These are phyloP conservation scores for Acronicta aceris DNA, from an alignment of 2,888 invertebrate species.

Conservation along the genomic window DNA sequence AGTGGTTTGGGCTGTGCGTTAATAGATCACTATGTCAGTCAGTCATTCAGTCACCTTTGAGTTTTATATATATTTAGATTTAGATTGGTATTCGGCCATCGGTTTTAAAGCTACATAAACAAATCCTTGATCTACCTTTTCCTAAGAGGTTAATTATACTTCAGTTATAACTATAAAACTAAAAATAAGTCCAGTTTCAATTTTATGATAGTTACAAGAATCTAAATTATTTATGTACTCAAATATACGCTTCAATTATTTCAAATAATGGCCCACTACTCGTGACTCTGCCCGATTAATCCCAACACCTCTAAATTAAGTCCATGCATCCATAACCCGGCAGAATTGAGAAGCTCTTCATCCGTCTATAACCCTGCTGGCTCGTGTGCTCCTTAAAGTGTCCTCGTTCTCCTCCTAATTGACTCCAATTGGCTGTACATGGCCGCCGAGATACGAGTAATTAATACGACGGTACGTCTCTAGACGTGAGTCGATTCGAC, in stretches of 20 bases:
- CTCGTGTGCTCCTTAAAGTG: slow-evolving; percentile 36
- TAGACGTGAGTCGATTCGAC: slow-evolving; percentile 22
- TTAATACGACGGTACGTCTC: slow-evolving; percentile 63
- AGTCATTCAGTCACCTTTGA: no score
- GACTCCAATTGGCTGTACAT: slow-evolving; percentile 72
- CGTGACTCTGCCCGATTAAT: slow-evolving; percentile 42
- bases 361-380: slow-evolving; percentile 24
- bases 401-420: slow-evolving; percentile 65
- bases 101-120: no score
- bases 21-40: no score
- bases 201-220: not conserved
- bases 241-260: slow-evolving; percentile 9
- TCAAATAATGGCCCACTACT: slow-evolving; percentile 26
- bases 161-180: no score
- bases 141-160: no score
- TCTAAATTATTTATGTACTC: not conserved
- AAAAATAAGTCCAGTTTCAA: not conserved
- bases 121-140: no score
- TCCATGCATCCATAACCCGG: slow-evolving; percentile 39
- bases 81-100: no score
- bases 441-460: slow-evolving; percentile 69
- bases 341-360: slow-evolving; percentile 38
- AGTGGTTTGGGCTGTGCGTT: no score
- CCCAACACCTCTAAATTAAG: slow-evolving; percentile 48
- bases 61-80: no score